Conservation (phyloP, 1,140 invertebrate genomes). For the Chionoecetes opilio region DNA sequence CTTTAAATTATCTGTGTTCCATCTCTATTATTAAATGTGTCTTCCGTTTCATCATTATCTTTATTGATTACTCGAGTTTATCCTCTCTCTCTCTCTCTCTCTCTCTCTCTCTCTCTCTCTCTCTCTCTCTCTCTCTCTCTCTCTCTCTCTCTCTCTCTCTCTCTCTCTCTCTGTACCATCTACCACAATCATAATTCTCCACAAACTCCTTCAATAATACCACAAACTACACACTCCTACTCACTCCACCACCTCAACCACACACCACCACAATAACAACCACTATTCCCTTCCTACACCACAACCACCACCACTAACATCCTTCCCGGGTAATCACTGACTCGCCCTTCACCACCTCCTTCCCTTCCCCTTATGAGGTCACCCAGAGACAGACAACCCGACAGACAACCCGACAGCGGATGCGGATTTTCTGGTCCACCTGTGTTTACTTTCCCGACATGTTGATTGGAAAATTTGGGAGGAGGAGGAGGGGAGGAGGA, state of each 20-base stretch:
- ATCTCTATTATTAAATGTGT: neutral
- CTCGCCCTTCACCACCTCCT: neutral
- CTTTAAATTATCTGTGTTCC: neutral
- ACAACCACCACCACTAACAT: neutral
- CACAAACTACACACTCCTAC: too few species aligned
- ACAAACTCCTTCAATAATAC: too few species aligned
- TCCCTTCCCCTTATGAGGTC: neutral
- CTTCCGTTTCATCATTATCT: neutral
- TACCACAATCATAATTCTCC: too few species aligned
- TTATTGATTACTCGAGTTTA: too few species aligned
- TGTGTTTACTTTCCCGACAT: neutral
- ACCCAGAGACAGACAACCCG: neutral
- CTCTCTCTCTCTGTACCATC: too few species aligned
- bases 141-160: too few species aligned
- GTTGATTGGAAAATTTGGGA: neutral
- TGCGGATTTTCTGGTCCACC: neutral
- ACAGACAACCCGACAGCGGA: neutral
- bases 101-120: too few species aligned
- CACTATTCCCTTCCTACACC: neutral
- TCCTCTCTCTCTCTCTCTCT: too few species aligned
- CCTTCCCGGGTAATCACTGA: neutral
- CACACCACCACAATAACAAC: too few species aligned
- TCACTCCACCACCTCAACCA: too few species aligned
- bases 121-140: too few species aligned
- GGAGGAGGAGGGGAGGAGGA: neutral